Evolutionary conservation across 2,113 vertebrate genomes (phyloP).

Genomic region (Colistium nudipinnis): DNA sequence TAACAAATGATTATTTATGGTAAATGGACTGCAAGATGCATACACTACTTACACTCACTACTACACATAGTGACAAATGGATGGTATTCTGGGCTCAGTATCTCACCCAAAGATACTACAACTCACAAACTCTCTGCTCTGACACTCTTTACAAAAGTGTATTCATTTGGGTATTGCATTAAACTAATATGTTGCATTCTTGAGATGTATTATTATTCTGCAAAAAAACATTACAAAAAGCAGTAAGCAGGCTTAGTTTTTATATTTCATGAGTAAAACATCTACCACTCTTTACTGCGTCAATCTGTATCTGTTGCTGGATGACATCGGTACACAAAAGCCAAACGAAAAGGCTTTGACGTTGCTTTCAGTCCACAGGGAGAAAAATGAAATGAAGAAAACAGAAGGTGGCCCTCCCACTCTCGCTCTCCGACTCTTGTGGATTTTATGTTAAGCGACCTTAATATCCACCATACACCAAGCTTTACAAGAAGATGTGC

Average conservation of each 20-base stretch:
- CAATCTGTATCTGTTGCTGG: neutral
- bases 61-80: too few species aligned
- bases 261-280: neutral
- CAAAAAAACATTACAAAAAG: neutral
- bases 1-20: too few species aligned
- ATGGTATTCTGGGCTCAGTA: too few species aligned
- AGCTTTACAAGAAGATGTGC: too few species aligned
- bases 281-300: neutral
- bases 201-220: too few species aligned
- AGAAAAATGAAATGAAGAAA: neutral
- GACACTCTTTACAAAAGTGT: neutral
- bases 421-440: neutral
- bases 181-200: neutral
- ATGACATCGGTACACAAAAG: neutral
- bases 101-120: neutral
- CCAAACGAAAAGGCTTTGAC: neutral
- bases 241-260: neutral
- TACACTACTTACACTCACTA: too few species aligned
- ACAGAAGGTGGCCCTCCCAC: too few species aligned
- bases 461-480: neutral
- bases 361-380: neutral
- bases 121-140: too few species aligned
- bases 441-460: too few species aligned
- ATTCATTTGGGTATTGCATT: neutral
- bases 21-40: too few species aligned